Base-by-base conservation (phyloP, 1,140 invertebrate genomes). In the Drosophila simulans region DNA sequence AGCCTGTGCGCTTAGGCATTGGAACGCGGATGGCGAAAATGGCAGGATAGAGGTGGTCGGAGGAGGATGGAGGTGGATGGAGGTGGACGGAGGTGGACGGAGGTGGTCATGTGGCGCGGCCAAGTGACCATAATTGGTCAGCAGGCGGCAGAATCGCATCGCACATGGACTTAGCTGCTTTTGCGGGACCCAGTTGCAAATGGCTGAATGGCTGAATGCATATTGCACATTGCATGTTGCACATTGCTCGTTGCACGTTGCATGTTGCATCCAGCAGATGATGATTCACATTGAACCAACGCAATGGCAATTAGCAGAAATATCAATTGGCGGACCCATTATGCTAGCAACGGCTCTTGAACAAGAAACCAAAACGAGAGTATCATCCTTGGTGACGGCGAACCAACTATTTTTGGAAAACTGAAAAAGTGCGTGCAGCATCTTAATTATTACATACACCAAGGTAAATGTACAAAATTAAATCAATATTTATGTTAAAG, bases 241-340 rank as follows among this genome's bases (percentile, higher is more conserved):
- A 20, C 31, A 2, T 25, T 49, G 34, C 46, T 13, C 15, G 12
- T 12, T 37, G 43, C 40, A 27, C n/a, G 3, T 25, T 59, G 45
- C 31, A 58, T 11, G 7, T 34, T 15, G 13, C 31, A 37, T 35
- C 10, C 8, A 34, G 17, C 20, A n/a, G 20, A 22, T 37, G 15
- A 43, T 43, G 15, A 8, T 43, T 43, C n/a, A 4, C 42, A 45
- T 51, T 7, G 31, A 7, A 39, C n/a, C 31, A 58, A 27, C 35
- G 48, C 62, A 10, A 37, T 48, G 35, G 42, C 62, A 75, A 75
- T 59, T 75, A 68, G 42, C 55, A 43, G 52, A 51, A 51, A 58
- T 75, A 59, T 75, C 62, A 68, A 73, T 59, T 68, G 62, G 27
- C n/a, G 13, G 39, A 42, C 0, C 1, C 5, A n/a, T 7, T 31